Conservation (phyloP, 2,888 invertebrate genomes). For the Drosophila algonquin region DNA sequence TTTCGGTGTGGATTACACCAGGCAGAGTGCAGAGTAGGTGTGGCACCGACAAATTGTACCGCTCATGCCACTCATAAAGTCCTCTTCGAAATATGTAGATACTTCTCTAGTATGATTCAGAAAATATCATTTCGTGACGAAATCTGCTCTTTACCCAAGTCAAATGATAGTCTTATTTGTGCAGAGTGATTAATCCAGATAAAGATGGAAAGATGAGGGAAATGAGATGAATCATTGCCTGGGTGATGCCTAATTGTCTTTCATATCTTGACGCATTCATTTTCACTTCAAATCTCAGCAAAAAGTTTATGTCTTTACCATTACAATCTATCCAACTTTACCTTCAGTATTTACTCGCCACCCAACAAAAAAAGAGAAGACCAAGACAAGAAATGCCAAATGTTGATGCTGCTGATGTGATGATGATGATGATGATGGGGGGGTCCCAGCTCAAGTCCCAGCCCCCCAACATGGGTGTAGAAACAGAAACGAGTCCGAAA, state of each 20-base stretch:
- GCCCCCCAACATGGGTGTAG: constrained; percentile 10
- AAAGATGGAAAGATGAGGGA: constrained; percentile 16
- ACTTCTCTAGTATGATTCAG: constrained; percentile 22
- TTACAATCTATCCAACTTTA: constrained; percentile 11
- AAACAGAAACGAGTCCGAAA: constrained; percentile 28
- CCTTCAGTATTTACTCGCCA: constrained; percentile 48
- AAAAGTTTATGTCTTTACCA: constrained; percentile 24
- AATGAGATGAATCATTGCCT: not conserved
- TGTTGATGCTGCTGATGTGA: constrained; percentile 46
- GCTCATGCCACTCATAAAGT: constrained; percentile 16
- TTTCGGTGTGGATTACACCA: constrained; percentile 64
- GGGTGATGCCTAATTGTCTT: not conserved
- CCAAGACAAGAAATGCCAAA: constrained; percentile 47
- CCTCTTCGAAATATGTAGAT: constrained; percentile 22
- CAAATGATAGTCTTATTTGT: constrained; percentile 1
- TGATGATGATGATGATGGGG: constrained; percentile 52
- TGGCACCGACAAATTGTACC: constrained; percentile 35
- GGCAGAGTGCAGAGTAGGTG: constrained; percentile 9
- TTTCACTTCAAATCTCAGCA: constrained; percentile 19
- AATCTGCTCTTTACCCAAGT: constrained; percentile 15
- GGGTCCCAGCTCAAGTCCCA: not conserved
- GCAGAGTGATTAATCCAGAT: not conserved
- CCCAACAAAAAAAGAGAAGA: constrained; percentile 55
- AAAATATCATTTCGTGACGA: constrained; percentile 31
- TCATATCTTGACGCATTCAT: constrained; percentile 3